Evolutionary conservation across 2,888 invertebrate genomes (phyloP).

Genomic region (Griposia aprilina): DNA sequence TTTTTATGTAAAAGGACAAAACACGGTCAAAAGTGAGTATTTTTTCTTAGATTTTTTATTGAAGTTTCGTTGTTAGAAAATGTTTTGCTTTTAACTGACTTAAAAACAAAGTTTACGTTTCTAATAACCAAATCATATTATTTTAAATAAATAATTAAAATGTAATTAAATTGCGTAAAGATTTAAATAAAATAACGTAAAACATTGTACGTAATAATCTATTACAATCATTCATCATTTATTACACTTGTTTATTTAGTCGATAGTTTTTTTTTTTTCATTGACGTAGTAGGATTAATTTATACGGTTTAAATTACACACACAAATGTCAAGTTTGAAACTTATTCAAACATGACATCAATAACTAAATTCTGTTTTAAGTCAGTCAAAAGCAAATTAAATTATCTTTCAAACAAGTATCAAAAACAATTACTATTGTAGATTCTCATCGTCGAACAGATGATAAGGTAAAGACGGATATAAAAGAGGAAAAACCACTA

Average conservation of each 20-base stretch:
- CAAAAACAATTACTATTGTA: conserved; percentile 68
- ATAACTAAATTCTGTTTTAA: background rate
- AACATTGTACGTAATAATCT: background rate
- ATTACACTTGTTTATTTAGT: background rate
- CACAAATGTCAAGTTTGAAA: background rate
- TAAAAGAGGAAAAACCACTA: conserved; percentile 76
- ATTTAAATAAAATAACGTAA: background rate
- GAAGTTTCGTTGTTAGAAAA: background rate
- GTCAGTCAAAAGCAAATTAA: conserved; percentile 17
- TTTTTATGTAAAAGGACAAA: conserved; percentile 77
- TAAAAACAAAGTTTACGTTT: background rate
- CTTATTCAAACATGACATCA: background rate
- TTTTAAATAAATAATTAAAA: too few relatives aligned
- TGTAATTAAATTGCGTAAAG: too few relatives aligned
- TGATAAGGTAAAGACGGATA: conserved; percentile 72
- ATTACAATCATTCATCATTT: background rate
- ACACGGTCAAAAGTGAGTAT: conserved; percentile 81
- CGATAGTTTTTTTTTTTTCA: background rate
- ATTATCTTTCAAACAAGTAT: background rate
- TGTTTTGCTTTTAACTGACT: conserved; percentile 24
- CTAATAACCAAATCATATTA: background rate
- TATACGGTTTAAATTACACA: too few relatives aligned
- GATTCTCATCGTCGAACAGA: conserved; percentile 73
- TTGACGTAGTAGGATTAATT: background rate
- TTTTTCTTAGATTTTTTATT: too few relatives aligned